Percentiles rank a stretch among this genome's conserved stretches.
Evolutionary conservation across 2,113 vertebrate species (phyloP).

Genomic region (Rhabdomys dilectus): DNA sequence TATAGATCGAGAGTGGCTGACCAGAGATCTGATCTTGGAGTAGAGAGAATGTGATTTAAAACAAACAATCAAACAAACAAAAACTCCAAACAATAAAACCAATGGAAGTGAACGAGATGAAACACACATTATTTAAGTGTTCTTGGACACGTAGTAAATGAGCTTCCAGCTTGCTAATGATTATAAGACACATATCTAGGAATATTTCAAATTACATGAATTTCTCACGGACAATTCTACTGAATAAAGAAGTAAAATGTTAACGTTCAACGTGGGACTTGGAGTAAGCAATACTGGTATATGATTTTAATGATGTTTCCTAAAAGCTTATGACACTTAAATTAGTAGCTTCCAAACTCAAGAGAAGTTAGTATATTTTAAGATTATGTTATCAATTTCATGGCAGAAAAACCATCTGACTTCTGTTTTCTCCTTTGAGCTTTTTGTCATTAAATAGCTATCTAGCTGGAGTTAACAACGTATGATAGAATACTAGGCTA

Average conservation of each 20-base stretch:
- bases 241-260: neutral
- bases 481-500: neutral
- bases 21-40: neutral
- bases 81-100: neutral
- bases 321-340: neutral
- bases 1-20: neutral
- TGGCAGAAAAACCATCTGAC: neutral
- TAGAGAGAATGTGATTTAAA: neutral
- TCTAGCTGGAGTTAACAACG: neutral
- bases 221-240: neutral
- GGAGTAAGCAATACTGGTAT: neutral
- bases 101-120: neutral
- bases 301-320: neutral
- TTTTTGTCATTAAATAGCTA: neutral
- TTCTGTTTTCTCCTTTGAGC: neutral
- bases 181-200: neutral
- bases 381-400: neutral
- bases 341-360: neutral
- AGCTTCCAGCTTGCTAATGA: neutral
- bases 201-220: neutral
- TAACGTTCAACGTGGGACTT: neutral
- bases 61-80: neutral
- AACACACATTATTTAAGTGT: neutral
- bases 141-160: neutral
- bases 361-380: neutral